phyloP scores from a whole-genome alignment of 2,888 invertebrate genomes.

The Acanthococcus lagerstroemiae region DNA sequence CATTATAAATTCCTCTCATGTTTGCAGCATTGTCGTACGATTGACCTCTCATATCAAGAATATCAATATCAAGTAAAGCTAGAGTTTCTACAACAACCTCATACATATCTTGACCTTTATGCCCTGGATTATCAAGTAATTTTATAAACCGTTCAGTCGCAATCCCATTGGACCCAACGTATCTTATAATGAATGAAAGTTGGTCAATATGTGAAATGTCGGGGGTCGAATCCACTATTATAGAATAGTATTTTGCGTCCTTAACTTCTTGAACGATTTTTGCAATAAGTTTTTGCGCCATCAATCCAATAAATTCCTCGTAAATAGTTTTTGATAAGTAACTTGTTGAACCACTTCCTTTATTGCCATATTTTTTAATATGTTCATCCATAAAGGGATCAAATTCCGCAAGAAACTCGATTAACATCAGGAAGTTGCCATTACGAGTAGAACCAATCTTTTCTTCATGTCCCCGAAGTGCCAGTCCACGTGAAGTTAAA shows the following conservation, averaged over 20 bases:
- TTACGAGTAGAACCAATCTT: constrained; percentile 37
- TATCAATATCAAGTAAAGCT: neutral
- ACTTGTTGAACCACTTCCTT: constrained; percentile 36
- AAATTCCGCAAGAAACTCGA: constrained; percentile 36
- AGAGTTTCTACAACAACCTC: neutral
- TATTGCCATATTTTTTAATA: constrained; percentile 34
- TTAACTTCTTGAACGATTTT: too few relatives aligned
- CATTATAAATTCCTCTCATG: neutral
- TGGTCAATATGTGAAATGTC: neutral
- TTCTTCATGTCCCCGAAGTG: constrained; percentile 38
- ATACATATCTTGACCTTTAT: too few relatives aligned
- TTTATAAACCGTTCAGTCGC: neutral
- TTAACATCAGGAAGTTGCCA: constrained; percentile 38
- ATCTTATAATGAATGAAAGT: neutral
- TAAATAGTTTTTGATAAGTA: constrained; percentile 34
- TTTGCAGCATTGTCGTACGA: neutral
- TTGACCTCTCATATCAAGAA: neutral
- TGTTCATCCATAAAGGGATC: constrained; percentile 27
- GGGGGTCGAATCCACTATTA: too few relatives aligned
- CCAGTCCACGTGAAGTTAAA: constrained; percentile 36
- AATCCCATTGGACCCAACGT: neutral
- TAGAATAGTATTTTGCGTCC: constrained; percentile 12
- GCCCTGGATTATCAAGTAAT: neutral
- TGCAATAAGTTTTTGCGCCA: too few relatives aligned
- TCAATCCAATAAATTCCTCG: constrained; percentile 25